Evolutionary conservation across 2,113 vertebrate genomes (phyloP).

Genomic region (Phodopus roborovskii): DNA sequence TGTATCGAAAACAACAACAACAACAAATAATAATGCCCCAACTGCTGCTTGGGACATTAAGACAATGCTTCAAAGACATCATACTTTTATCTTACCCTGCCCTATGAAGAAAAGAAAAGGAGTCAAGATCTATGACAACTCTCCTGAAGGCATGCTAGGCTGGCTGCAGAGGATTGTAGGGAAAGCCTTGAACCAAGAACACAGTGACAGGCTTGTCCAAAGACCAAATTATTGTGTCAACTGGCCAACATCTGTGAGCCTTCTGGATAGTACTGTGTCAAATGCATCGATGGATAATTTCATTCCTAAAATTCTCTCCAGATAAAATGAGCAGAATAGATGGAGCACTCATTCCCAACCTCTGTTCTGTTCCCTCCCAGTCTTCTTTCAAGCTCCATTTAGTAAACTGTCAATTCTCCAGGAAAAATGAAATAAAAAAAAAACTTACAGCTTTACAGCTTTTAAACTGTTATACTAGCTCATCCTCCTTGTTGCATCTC

Average conservation of each 20-base stretch:
- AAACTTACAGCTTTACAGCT: neutral
- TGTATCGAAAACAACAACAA: no score
- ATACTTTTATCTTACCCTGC: neutral
- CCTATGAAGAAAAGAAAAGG: neutral
- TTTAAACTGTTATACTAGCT: neutral
- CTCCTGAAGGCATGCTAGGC: constrained; percentile 8
- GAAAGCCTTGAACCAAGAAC: constrained; percentile 13
- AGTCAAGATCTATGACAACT: neutral
- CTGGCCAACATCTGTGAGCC: constrained; percentile 2
- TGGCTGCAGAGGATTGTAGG: neutral
- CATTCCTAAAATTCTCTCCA: constrained; percentile 47
- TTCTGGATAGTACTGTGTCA: constrained; percentile 21
- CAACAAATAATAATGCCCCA: neutral
- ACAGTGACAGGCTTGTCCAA: neutral
- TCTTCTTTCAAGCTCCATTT: neutral
- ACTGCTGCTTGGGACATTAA: constrained; percentile 70
- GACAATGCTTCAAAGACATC: constrained; percentile 48
- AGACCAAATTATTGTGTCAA: constrained; percentile 32
- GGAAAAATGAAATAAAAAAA: neutral
- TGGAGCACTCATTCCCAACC: neutral
- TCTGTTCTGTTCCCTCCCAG: neutral
- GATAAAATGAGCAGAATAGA: constrained; percentile 33
- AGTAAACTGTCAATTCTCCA: neutral
- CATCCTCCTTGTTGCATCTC: neutral
- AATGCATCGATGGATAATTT: constrained; percentile 63